Evolutionary conservation across 2,113 vertebrate genomes (phyloP).

Genomic region (Dicaeum eximium): DNA sequence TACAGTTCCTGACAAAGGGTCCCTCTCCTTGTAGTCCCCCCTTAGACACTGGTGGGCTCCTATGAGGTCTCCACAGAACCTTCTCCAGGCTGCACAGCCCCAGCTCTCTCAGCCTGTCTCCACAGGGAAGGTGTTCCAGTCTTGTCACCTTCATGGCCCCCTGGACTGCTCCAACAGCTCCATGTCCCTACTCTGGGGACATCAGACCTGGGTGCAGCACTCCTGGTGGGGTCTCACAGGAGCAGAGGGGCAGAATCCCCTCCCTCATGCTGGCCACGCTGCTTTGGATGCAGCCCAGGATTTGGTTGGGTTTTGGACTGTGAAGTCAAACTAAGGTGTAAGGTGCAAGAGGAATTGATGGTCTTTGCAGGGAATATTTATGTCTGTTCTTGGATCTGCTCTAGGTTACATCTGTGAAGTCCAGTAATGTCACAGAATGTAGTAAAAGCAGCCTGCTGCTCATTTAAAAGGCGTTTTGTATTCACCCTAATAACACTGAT

Average conservation of each 20-base stretch:
- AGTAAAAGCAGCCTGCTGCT: slow-evolving; percentile 4
- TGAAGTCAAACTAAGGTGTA: neutral
- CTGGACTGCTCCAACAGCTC: neutral
- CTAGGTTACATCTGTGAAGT: neutral
- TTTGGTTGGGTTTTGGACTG: neutral
- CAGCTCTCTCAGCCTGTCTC: neutral
- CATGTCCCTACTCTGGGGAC: fast-evolving
- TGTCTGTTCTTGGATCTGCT: neutral
- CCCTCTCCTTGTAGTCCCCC: neutral
- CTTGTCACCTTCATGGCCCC: fast-evolving
- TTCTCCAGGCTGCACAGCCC: neutral
- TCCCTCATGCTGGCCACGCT: neutral
- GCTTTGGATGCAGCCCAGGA: neutral
- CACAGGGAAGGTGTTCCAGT: neutral
- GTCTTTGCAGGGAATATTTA: neutral
- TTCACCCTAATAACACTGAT: slow-evolving; percentile 52
- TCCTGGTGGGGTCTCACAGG: neutral
- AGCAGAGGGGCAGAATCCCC: neutral
- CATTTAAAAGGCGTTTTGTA: slow-evolving; percentile 25
- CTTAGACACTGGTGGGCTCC: neutral
- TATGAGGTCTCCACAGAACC: neutral
- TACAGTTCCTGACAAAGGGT: neutral
- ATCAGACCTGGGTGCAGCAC: neutral
- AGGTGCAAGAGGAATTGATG: neutral
- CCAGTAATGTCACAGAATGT: neutral